Base-by-base conservation (phyloP, 2,888 invertebrate species). In the Melanotus villosus region DNA sequence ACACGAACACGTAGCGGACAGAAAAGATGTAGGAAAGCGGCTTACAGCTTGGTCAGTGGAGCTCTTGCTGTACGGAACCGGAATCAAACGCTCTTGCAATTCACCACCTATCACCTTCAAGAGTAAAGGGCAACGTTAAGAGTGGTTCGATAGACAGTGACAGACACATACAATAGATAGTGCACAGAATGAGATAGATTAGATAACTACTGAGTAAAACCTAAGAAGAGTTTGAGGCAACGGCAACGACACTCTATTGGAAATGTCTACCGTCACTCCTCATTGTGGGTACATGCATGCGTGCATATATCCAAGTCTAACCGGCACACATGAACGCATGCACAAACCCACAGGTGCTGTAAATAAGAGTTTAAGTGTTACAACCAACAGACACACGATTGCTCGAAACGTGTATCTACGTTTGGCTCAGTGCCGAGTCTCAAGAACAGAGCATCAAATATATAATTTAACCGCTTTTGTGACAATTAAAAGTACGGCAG, bases 11-110 rank as follows among this genome's bases (percentile, higher is more conserved):
- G 83, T 83, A 85, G 85, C 84, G 84, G 84, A 85, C 85, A 86
- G 85, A 85, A 69, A 84, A 85, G 85, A 85, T 85, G 84, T 85
- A 86, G 85, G 87, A 89, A 89, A 90, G 90, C 89, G 89, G 93
- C 98, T 98, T 98, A 98, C 98, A 96, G 97, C 97, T 95, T 98
- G 98, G 92, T 98, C 98, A 90, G 97, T 98, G 89, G 97, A 96
- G 89, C 96, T 97, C 95, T 97, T 97, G 96, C 97, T 97, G 94
- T 97, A 97, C 89, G 97, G 98, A 89, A 98, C 97, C 89, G 98
- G 97, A 89, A 98, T 97, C 93, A 98, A 95, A 90, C 97, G 96
- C 91, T 97, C 97, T 93, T 97, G 96, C 91, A 96, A 96, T 92
- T 97, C 97, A 90, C 98, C 98, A 93, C 97, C 97, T 95, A 98